Evolutionary conservation across 2,888 invertebrate species (phyloP).

Genomic region (Parnassius smintheus): DNA sequence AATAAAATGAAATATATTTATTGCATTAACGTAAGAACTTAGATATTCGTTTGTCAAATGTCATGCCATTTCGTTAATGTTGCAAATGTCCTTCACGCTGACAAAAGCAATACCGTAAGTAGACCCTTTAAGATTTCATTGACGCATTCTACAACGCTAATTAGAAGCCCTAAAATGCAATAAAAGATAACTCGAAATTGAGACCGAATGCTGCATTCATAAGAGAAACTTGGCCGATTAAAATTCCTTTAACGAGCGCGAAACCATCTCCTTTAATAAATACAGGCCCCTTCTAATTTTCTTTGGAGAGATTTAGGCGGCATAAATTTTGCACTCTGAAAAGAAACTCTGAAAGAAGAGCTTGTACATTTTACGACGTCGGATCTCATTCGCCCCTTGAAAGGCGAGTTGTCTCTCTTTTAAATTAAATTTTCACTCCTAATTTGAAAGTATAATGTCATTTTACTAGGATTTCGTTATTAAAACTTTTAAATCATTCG

Average conservation of each 20-base stretch:
- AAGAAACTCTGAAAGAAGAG: constrained; percentile 79
- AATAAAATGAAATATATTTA: no score
- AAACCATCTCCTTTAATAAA: constrained; percentile 76
- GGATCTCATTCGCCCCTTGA: constrained; percentile 75
- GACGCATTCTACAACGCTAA: constrained; percentile 67
- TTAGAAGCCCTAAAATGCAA: constrained; percentile 71
- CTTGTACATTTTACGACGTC: constrained; percentile 77
- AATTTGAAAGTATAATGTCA: constrained; percentile 83
- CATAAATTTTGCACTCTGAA: constrained; percentile 76
- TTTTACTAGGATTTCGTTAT: constrained; percentile 81
- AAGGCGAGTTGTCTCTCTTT: constrained; percentile 78
- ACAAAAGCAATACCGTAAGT: constrained; percentile 41
- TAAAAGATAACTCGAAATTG: constrained; percentile 76
- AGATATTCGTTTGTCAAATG: no score
- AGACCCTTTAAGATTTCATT: constrained; percentile 65
- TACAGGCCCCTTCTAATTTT: constrained; percentile 75
- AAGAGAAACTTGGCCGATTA: constrained; percentile 75
- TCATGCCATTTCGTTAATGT: neutral
- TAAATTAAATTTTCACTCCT: constrained; percentile 83
- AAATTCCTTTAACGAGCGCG: constrained; percentile 78
- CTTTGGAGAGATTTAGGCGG: constrained; percentile 75
- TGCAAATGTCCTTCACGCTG: constrained; percentile 24
- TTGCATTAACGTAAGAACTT: no score
- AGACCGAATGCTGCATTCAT: constrained; percentile 72
- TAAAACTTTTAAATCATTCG: constrained; percentile 82